A percentile compares a stretch with the other conserved stretches of the same genome.
Conservation (phyloP, 2,113 vertebrate genomes). For the Cnemophilus loriae region DNA sequence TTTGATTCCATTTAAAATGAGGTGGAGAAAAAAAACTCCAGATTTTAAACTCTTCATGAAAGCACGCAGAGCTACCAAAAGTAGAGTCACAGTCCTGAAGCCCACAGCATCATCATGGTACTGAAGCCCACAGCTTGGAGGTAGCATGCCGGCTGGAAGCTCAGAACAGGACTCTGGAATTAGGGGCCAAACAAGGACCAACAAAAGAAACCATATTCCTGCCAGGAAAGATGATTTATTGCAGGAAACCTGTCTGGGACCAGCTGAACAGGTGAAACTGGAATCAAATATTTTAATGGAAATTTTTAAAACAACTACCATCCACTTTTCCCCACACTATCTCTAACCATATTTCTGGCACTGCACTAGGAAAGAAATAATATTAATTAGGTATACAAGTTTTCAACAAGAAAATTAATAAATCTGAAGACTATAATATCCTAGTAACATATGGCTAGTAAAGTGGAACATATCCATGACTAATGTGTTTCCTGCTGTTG, state of each 20-base stretch:
- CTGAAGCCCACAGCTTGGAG: not conserved
- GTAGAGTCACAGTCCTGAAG: not conserved
- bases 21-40: fast-evolving
- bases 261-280: not conserved
- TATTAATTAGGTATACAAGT: not conserved
- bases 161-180: not conserved
- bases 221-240: not conserved
- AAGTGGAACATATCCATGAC: not conserved
- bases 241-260: not conserved
- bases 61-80: not conserved
- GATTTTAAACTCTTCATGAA: not conserved
- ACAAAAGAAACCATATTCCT: not conserved
- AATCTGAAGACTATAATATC: not conserved
- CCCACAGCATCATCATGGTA: not conserved
- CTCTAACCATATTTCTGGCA: not conserved
- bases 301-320: not conserved
- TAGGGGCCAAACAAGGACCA: not conserved
- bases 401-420: not conserved
- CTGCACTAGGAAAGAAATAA: not conserved
- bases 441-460: not conserved
- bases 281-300: not conserved
- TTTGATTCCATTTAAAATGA: not conserved
- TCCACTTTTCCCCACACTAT: not conserved
- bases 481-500: not conserved
- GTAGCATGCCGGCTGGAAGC: not conserved